These are phyloP conservation scores for Chelonus insularis DNA, from an alignment of 1,140 invertebrate species.

Conservation along the genomic window DNA sequence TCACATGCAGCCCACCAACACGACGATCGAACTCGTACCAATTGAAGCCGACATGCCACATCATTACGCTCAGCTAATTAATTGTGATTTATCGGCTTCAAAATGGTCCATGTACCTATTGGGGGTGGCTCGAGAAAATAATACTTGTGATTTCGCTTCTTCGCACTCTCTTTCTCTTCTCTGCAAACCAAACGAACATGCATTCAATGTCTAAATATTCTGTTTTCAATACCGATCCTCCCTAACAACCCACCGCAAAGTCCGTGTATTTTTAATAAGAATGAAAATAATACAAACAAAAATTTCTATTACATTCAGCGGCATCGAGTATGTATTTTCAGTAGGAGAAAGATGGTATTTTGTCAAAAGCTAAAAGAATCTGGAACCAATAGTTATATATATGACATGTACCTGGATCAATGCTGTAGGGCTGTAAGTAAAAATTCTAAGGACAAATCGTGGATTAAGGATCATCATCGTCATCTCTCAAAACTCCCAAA, in stretches of 20 bases:
- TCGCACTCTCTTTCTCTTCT: not conserved
- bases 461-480: constrained; percentile 18
- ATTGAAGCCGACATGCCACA: constrained; percentile 56
- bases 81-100: constrained; percentile 60
- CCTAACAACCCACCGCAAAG: no score
- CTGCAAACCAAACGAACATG: no score
- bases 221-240: no score
- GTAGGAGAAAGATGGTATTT: not conserved
- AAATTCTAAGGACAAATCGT: not conserved
- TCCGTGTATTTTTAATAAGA: no score
- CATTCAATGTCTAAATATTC: no score
- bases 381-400: not conserved
- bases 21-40: constrained; percentile 43
- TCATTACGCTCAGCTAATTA: constrained; percentile 60
- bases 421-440: no score
- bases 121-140: constrained; percentile 12
- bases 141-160: not conserved
- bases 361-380: not conserved
- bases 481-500: not conserved
- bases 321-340: no score
- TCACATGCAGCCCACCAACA: constrained; percentile 9
- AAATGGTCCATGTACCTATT: constrained; percentile 37
- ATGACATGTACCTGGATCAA: not conserved
- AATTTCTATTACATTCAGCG: no score
- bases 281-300: no score